phyloP scores from a whole-genome alignment of 2,888 invertebrate genomes.

The Eueremaeus valkanovi region DNA sequence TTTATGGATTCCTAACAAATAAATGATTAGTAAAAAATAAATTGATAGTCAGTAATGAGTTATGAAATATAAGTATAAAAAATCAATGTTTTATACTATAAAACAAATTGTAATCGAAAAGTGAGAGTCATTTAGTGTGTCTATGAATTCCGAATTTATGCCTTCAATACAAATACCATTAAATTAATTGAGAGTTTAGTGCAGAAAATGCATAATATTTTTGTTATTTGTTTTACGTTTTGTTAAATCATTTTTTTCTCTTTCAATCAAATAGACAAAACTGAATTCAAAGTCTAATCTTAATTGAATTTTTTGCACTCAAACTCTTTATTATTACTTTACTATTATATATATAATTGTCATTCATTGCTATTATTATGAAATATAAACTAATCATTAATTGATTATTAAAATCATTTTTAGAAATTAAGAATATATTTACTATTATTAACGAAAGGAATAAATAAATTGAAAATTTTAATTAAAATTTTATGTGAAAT shows the following conservation, averaged over 20 bases:
- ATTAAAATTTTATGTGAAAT: background rate
- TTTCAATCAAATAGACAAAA: no score
- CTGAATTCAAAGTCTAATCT: constrained; percentile 5
- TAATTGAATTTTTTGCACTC: constrained; percentile 1
- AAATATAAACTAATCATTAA: background rate
- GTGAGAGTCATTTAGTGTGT: constrained; percentile 18
- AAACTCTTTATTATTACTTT: background rate
- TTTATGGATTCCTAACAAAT: background rate
- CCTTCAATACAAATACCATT: background rate
- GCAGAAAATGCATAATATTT: background rate
- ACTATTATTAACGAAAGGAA: background rate
- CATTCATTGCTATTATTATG: background rate
- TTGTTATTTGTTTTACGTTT: background rate
- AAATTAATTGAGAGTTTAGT: constrained; percentile 1
- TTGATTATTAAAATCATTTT: background rate
- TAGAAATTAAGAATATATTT: background rate
- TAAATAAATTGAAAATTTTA: background rate
- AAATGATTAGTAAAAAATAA: background rate
- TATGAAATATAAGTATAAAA: constrained; percentile 5
- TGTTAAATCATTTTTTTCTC: background rate
- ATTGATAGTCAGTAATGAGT: background rate
- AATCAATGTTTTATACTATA: background rate
- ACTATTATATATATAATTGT: background rate
- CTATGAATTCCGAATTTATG: constrained; percentile 16
- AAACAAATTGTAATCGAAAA: background rate